Evolutionary conservation across 2,113 vertebrate species (phyloP), one percentile per base, ranked within the genome.

Genomic region (Coryphaenoides rupestris): DNA sequence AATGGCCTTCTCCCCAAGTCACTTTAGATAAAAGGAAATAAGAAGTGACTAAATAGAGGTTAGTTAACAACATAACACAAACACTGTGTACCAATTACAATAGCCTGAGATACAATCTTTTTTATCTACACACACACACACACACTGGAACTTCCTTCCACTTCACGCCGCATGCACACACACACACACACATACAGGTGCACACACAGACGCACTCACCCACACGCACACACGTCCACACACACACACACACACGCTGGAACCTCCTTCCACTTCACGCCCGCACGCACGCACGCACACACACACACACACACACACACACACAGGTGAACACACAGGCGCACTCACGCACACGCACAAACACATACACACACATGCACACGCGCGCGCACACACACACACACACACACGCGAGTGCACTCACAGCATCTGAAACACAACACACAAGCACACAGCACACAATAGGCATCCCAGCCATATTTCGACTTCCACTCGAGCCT

Each of bases 321-420:
- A 50, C 49, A 50, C 49, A 50, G 9, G 17, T 17, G 70, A 22
- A 73, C 66, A 66, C 57, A 24, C 1, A 21, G 23, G 12, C 21
- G 21, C 21, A 19, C 52, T 33, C 16, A 26, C 26, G 13, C 55
- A 65, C 59, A 63, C 13, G 0, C 4, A 54, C 46, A 47, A 65
- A 55, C 14, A 47, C 70, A 60, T 59, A 61, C 45, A 67, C 73
- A 66, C 55, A 49, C 28, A 72, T 19, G 23, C 10, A 14, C 26
- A 47, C 19, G 22, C 55, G 45, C 12, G 15, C 14, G 49, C 75
- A 76, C 75, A 55, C 64, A 60, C 59, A 67, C 68, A 55, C 60
- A 3, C 62, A 19, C 58, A 78, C 69, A 72, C 84, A 79, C 72
- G 28, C 59, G 55, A 55, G 62, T 55, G 54, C 78, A 65, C 72